Evolutionary conservation across 2,797 vertebrate species (phyloP).

Genomic region (Galagoides demidoff): DNA sequence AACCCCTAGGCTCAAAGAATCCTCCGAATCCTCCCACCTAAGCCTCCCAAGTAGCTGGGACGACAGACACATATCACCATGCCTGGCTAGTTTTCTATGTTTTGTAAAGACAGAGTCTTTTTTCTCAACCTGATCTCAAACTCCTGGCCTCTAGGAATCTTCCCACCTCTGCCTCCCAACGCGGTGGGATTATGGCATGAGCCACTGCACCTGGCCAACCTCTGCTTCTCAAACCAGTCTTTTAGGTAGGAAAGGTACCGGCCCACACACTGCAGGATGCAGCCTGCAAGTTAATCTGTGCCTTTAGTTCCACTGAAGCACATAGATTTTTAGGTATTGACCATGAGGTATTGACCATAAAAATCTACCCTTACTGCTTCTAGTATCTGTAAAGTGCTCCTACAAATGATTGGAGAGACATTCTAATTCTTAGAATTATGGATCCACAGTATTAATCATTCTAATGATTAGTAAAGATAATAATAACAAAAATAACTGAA

Average conservation of each 20-base stretch:
- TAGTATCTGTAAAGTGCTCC: background rate
- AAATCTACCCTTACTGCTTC: conserved; percentile 6
- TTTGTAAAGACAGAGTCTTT: background rate
- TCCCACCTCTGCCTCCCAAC: background rate
- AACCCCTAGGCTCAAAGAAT: background rate
- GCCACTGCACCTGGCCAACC: background rate
- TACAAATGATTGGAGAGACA: background rate
- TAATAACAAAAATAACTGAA: background rate
- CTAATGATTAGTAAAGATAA: background rate
- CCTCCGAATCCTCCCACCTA: background rate
- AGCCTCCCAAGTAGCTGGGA: background rate
- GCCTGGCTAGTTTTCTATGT: background rate
- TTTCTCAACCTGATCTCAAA: background rate
- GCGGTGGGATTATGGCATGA: background rate
- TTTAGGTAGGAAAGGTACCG: conserved; percentile 48
- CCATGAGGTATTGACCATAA: background rate
- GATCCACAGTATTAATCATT: background rate
- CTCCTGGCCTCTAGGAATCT: background rate
- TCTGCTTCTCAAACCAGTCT: conserved; percentile 71
- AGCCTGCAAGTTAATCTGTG: conserved; percentile 44
- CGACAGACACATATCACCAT: background rate
- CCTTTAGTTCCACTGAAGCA: conserved; percentile 57
- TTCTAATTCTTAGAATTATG: background rate
- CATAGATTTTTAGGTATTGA: background rate
- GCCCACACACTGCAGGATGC: background rate